Evolutionary conservation across 2,797 vertebrate species (phyloP), one percentile per base, ranked within the genome.

Genomic region (Paramormyrops hopkinsi): DNA sequence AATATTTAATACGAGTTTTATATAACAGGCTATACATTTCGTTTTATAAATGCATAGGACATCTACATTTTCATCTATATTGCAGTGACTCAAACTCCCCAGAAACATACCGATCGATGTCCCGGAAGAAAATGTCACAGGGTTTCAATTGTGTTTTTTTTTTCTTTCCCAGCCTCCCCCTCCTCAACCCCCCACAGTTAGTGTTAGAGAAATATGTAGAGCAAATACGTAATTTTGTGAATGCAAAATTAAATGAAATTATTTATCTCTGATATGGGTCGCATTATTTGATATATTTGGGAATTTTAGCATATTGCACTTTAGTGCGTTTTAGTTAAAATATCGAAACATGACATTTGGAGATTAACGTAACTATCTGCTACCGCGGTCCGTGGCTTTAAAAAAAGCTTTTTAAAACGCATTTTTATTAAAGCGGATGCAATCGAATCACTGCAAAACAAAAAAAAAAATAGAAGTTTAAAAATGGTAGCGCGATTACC

Each of bases 61-160:
- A 83, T 65, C 41, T 69, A 86, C 17, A 65, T 33, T 90, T 56
- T 59, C 82, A 89, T 89, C 22, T 89, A 88, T 89, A 86, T 37
- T 89, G 46, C 87, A 86, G 44, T 88, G 50, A 88, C 88, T 33
- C 22, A 86, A 89, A 87, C 89, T 89, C 88, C 53, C 50, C 65
- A 56, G 85, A 83, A 86, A 85, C 83, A 90, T 65, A 88, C 88
- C 46, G 89, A 93, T 93, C 91, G 92, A 48, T 93, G 89, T 93
- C 90, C 94, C 90, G 92, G 93, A 93, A 94, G 93, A 93, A 93
- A 94, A 94, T 93, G 89, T 92, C 90, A 92, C 82, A 82, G 54
- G 85, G 88, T 93, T 93, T 90, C 89, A 92, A 94, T 92, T 84
- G 82, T 84, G 79, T 84, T 46, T 79, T 69, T 62, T 41, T 79